Evolutionary conservation across 1,140 invertebrate species (phyloP).

Genomic region (Coenobita brevimanus): DNA sequence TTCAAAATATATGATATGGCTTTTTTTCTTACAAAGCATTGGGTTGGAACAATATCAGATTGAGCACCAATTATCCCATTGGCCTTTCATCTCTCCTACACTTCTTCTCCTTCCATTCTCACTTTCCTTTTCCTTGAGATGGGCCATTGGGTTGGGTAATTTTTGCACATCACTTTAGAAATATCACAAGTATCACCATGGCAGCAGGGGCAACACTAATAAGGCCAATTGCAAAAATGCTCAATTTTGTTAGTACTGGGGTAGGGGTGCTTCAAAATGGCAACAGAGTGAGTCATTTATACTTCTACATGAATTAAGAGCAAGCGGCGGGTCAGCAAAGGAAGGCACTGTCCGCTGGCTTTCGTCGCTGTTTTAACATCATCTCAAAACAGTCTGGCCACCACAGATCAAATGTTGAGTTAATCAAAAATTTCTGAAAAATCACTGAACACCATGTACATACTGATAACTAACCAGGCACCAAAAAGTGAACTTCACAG

Average conservation of each 20-base stretch:
- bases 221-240: constrained; percentile 59
- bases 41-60: constrained; percentile 54
- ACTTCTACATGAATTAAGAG: constrained; percentile 36
- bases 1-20: constrained; percentile 67
- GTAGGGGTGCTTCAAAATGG: constrained; percentile 11
- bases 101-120: constrained; percentile 7
- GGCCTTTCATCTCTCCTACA: not conserved
- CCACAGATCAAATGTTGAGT: not conserved
- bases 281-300: constrained; percentile 19
- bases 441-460: no score
- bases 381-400: not conserved
- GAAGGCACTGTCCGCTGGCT: constrained; percentile 58
- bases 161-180: constrained; percentile 60
- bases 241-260: constrained; percentile 16
- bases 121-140: not conserved
- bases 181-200: constrained; percentile 57
- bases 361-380: constrained; percentile 28
- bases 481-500: no score
- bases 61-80: constrained; percentile 58
- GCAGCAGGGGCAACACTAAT: constrained; percentile 29
- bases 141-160: constrained; percentile 26
- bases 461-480: no score
- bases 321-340: constrained; percentile 50
- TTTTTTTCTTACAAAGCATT: constrained; percentile 62
- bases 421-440: not conserved